Conservation (phyloP, 2,797 vertebrate genomes). For the Tapera naevia region DNA sequence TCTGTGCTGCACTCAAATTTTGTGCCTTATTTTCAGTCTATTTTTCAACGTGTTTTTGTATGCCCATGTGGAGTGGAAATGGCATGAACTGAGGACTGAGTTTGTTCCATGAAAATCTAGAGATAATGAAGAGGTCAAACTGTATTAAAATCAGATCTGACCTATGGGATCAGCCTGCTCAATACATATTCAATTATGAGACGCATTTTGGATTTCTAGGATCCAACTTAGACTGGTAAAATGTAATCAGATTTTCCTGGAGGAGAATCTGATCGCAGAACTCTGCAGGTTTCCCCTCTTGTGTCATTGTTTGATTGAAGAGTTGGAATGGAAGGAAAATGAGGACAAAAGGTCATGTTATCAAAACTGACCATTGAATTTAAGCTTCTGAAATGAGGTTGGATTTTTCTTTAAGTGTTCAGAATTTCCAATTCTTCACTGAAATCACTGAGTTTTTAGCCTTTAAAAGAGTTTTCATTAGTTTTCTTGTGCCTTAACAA, state of each 20-base stretch:
- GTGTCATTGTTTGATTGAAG: not conserved
- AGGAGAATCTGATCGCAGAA: not conserved
- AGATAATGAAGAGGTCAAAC: not conserved
- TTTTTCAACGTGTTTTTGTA: not conserved
- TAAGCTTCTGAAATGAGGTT: constrained; percentile 1
- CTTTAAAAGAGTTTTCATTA: not conserved
- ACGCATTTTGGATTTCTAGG: not conserved
- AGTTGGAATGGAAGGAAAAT: not conserved
- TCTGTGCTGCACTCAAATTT: not conserved
- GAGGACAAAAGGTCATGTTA: not conserved
- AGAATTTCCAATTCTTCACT: not conserved
- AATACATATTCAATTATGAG: not conserved
- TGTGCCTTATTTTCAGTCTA: not conserved
- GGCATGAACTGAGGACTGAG: not conserved
- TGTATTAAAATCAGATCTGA: not conserved
- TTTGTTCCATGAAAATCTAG: not conserved
- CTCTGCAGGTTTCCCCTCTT: not conserved
- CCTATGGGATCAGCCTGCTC: not conserved
- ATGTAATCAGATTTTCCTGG: not conserved
- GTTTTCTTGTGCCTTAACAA: not conserved
- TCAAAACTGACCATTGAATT: not conserved
- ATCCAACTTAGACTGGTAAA: not conserved
- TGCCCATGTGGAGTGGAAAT: rapidly evolving
- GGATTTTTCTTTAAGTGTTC: not conserved
- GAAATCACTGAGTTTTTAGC: not conserved